These are phyloP conservation scores for Laothoe populi DNA, from an alignment of 2,888 invertebrate species.

Conservation along the genomic window DNA sequence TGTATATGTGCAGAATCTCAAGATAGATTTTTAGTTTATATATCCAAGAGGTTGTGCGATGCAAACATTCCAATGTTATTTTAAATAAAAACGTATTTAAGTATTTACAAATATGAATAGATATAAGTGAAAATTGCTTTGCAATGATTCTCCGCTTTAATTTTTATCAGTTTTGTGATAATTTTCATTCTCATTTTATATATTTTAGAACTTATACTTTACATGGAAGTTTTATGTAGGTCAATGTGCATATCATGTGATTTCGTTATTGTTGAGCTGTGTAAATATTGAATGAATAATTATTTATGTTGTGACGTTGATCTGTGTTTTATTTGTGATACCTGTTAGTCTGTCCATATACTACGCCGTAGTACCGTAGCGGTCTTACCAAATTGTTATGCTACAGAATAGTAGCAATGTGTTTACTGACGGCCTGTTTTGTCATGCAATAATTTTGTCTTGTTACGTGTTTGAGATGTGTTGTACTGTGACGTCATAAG, in stretches of 20 bases:
- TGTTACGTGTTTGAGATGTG: slow-evolving; percentile 7
- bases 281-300: slow-evolving; percentile 77
- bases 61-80: slow-evolving; percentile 44
- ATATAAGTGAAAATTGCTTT: slow-evolving; percentile 38
- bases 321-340: slow-evolving; percentile 64
- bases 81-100: slow-evolving; percentile 28
- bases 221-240: slow-evolving; percentile 30
- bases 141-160: slow-evolving; percentile 35
- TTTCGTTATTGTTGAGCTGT: slow-evolving; percentile 55
- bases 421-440: slow-evolving; percentile 1
- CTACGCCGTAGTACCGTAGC: slow-evolving; percentile 29
- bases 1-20: slow-evolving; percentile 42
- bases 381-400: not conserved
- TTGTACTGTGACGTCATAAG: slow-evolving; percentile 16
- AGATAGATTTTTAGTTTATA: slow-evolving; percentile 35
- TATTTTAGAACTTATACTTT: not conserved
- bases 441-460: not conserved
- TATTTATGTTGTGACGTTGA: slow-evolving; percentile 70
- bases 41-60: slow-evolving; percentile 47
- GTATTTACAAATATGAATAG: slow-evolving; percentile 29
- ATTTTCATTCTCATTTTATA: slow-evolving; percentile 20
- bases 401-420: not conserved
- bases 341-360: slow-evolving; percentile 34
- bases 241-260: slow-evolving; percentile 48
- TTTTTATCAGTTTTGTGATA: slow-evolving; percentile 41